Evolutionary conservation across 2,888 invertebrate genomes (phyloP).

Genomic region (Oligia strigilis): DNA sequence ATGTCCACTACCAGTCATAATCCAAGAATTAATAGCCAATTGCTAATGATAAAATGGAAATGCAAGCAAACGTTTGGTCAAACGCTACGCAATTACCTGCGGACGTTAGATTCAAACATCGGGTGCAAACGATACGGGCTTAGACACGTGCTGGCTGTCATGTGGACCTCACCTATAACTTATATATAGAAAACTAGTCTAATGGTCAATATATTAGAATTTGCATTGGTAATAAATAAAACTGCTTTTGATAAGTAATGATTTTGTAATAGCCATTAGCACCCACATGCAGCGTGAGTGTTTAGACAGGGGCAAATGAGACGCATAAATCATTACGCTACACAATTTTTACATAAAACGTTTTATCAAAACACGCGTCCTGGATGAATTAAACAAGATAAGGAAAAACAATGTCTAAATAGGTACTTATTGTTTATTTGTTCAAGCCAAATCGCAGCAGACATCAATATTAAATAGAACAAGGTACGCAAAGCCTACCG

Average conservation of each 20-base stretch:
- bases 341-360: not conserved
- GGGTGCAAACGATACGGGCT: slow-evolving; percentile 84
- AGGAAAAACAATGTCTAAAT: slow-evolving; percentile 38
- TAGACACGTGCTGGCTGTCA: slow-evolving; percentile 78
- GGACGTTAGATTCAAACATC: slow-evolving; percentile 80
- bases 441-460: slow-evolving; percentile 75
- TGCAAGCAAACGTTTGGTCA: slow-evolving; percentile 83
- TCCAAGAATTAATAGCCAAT: slow-evolving; percentile 88
- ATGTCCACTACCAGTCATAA: slow-evolving; percentile 85
- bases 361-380: slow-evolving; percentile 1
- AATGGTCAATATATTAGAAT: slow-evolving; percentile 40
- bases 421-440: slow-evolving; percentile 49
- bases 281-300: slow-evolving; percentile 34
- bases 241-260: slow-evolving; percentile 43
- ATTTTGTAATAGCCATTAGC: slow-evolving; percentile 52
- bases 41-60: slow-evolving; percentile 89
- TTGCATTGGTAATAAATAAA: slow-evolving; percentile 40
- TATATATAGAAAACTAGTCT: slow-evolving; percentile 32
- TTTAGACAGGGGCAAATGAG: slow-evolving; percentile 15
- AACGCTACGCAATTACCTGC: slow-evolving; percentile 80
- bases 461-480: slow-evolving; percentile 82
- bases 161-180: slow-evolving; percentile 35
- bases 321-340: slow-evolving; percentile 12
- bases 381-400: slow-evolving; percentile 38
- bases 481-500: slow-evolving; percentile 81